Evolutionary conservation across 2,113 vertebrate genomes (phyloP).

Genomic region (Raja brachyura): DNA sequence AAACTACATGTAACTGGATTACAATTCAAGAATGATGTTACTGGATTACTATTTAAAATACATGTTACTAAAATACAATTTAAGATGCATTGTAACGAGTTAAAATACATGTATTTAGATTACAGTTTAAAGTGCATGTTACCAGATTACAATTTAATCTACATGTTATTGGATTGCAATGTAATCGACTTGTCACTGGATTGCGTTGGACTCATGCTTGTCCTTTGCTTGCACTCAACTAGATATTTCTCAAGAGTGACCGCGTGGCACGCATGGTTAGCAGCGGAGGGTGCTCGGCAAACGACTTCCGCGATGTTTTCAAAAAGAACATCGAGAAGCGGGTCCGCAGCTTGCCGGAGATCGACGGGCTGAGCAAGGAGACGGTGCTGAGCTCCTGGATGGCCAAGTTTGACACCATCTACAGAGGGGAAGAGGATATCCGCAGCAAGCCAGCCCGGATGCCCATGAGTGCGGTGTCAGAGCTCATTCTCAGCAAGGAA

Average conservation of each 20-base stretch:
- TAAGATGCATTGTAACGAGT: too few relatives aligned
- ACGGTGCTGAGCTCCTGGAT: conserved; percentile 96
- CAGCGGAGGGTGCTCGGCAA: conserved; percentile 85
- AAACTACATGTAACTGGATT: too few relatives aligned
- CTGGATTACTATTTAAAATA: too few relatives aligned
- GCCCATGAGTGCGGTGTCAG: conserved; percentile 77
- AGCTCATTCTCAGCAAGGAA: conserved; percentile 95
- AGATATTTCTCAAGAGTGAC: conserved; percentile 95
- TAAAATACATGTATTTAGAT: too few relatives aligned
- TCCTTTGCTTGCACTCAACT: conserved; percentile 39
- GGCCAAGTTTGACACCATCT: conserved; percentile 90
- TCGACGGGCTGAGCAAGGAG: conserved; percentile 94
- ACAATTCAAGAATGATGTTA: too few relatives aligned
- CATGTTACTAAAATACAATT: too few relatives aligned
- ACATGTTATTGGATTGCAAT: too few relatives aligned
- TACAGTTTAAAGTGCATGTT: too few relatives aligned
- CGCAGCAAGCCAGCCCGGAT: conserved; percentile 73
- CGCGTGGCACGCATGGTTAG: conserved; percentile 90
- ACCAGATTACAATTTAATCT: too few relatives aligned
- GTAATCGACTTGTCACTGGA: too few relatives aligned
- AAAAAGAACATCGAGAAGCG: conserved; percentile 95
- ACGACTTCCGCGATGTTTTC: conserved; percentile 91
- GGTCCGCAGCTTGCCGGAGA: conserved; percentile 89
- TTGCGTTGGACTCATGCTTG: background rate
- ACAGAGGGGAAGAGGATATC: conserved; percentile 81